Percentiles rank a stretch among this genome's conserved stretches.
These are phyloP conservation scores for Drosophila kanekoi DNA, from an alignment of 2,888 invertebrate species.

Conservation along the genomic window DNA sequence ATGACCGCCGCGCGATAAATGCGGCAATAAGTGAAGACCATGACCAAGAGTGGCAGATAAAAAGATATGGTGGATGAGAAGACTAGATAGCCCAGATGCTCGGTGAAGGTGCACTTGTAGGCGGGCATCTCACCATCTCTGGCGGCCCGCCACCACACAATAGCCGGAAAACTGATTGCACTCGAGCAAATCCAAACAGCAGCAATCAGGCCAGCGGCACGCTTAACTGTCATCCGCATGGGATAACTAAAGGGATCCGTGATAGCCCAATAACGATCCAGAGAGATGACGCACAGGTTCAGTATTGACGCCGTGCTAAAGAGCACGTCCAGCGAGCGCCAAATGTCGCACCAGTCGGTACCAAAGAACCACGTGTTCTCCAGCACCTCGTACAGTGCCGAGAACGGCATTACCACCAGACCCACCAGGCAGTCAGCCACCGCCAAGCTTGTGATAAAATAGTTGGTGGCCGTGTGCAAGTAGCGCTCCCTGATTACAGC, in stretches of 20 bases:
- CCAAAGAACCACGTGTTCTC: slow-evolving; percentile 98
- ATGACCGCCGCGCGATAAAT: slow-evolving; percentile 97
- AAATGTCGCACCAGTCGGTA: slow-evolving; percentile 98
- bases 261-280: slow-evolving; percentile 99
- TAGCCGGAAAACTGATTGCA: slow-evolving; percentile 99
- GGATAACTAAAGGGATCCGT: slow-evolving; percentile 99
- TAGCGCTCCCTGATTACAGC: slow-evolving; percentile 97
- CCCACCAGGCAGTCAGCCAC: slow-evolving; percentile 98
- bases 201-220: slow-evolving; percentile 94
- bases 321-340: slow-evolving; percentile 98
- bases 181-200: slow-evolving; percentile 98
- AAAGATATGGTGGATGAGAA: slow-evolving; percentile 99
- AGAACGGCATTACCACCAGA: slow-evolving; percentile 98
- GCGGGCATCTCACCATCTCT: slow-evolving; percentile 92
- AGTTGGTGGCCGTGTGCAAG: slow-evolving; percentile 98
- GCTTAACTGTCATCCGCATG: slow-evolving; percentile 94
- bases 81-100: slow-evolving; percentile 97
- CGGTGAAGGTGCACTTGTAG: slow-evolving; percentile 97
- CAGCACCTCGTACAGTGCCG: slow-evolving; percentile 94
- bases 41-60: slow-evolving; percentile 97
- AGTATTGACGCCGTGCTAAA: slow-evolving; percentile 99
- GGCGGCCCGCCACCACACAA: slow-evolving; percentile 97
- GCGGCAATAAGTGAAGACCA: slow-evolving; percentile 99
- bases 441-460: slow-evolving; percentile 98
- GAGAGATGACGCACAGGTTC: slow-evolving; percentile 97